phyloP scores from a whole-genome alignment of 53 echinoderm and acorn worm genomes.

The Stichopus horrens region DNA sequence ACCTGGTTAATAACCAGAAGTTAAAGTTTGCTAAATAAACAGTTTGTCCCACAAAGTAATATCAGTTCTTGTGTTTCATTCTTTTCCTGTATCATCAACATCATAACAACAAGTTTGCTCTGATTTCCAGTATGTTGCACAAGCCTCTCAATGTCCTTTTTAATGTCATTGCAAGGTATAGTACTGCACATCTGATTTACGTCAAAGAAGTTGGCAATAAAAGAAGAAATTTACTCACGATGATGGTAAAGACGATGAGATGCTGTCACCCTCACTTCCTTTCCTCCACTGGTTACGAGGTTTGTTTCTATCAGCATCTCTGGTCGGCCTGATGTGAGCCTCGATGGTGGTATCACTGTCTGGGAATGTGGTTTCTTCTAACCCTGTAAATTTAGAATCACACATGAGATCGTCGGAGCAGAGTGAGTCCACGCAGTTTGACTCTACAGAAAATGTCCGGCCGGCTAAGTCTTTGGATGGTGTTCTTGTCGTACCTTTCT shows the following conservation, averaged over 20 bases:
- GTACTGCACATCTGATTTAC: too few species aligned
- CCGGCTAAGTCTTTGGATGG: neutral
- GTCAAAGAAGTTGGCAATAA: too few species aligned
- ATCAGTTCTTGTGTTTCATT: too few species aligned
- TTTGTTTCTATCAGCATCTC: neutral
- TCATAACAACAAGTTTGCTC: too few species aligned
- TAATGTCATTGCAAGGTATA: too few species aligned
- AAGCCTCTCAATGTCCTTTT: too few species aligned
- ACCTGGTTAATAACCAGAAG: too few species aligned
- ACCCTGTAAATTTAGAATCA: slow-evolving; percentile 47
- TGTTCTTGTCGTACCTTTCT: neutral
- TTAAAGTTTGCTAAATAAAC: too few species aligned
- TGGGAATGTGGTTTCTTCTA: slow-evolving; percentile 14
- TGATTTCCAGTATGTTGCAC: too few species aligned
- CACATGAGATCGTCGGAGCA: slow-evolving; percentile 98
- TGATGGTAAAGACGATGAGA: slow-evolving; percentile 23
- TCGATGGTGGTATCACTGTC: neutral
- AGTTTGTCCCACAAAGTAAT: too few species aligned
- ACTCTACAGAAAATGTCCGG: slow-evolving; percentile 67
- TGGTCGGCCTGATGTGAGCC: neutral
- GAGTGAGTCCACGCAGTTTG: slow-evolving; percentile 79
- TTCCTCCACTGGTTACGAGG: neutral
- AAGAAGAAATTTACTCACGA: slow-evolving; percentile 23
- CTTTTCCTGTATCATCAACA: too few species aligned
- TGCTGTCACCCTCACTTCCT: slow-evolving; percentile 8